Evolutionary conservation across 2,888 invertebrate genomes (phyloP), one percentile per base, ranked within the genome.

Genomic region (Pachydiplax longipennis): DNA sequence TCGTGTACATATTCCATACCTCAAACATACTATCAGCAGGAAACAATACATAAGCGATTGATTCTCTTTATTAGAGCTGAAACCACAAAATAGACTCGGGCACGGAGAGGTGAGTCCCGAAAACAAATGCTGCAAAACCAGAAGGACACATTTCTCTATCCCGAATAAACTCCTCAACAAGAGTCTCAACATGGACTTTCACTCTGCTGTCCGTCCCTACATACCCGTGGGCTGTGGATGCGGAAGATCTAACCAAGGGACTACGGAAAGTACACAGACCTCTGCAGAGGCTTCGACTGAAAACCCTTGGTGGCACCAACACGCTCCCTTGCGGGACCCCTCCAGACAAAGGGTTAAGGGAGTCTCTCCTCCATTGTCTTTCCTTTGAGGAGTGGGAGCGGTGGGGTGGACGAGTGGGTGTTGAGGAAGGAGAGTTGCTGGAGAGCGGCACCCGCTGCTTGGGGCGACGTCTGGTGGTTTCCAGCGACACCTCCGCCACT

Each of bases 291-390:
- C 58, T 61, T 61, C 87, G 61, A 37, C 37, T 87, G 87, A 87
- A 87, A 87, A 87, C 87, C 87, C 61, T 87, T 58, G 87, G 87
- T 87, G 87, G 87, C 87, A 87, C 87, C 87, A 87, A 87, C 87
- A 87, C 87, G 87, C 87, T 87, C 87, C 87, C 87, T 87, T 87
- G 87, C 61, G 87, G 87, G 61, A 87, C 87, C 65, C 83, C 87
- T 61, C 35, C 31, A 65, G 61, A 61, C 61, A 87, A 87, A 65
- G 61, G 82, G 83, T 35, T 25, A 13, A 61, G 83, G 61, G 87
- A 87, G 37, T 87, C 58, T 87, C 65, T 87, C 87, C 83, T 37
- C 87, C 37, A 61, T 87, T 58, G 58, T 61, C 61, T 87, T 87
- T 87, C 65, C 87, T 87, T 87, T 87, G 87, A 61, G 87, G 87